Percentiles rank a stretch among this genome's conserved stretches.
These are phyloP conservation scores for Apotomis turbidana DNA, from an alignment of 2,888 invertebrate species.

Conservation along the genomic window DNA sequence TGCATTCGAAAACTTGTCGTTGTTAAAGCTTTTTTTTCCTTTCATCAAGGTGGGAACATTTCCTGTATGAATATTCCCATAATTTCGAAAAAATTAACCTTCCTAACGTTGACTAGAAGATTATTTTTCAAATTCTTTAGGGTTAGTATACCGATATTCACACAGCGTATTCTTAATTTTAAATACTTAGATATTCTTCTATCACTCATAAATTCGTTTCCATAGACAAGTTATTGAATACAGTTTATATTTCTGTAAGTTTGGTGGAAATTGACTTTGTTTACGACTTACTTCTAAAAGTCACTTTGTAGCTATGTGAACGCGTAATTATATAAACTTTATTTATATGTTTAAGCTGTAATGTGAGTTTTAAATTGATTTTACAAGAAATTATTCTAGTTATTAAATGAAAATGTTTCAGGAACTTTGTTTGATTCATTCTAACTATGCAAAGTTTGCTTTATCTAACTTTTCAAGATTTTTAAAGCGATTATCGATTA, in stretches of 20 bases:
- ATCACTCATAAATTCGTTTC: constrained; percentile 35
- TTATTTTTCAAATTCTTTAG: constrained; percentile 12
- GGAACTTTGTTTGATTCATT: constrained; percentile 35
- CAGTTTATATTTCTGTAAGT: constrained; percentile 48
- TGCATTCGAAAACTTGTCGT: constrained; percentile 47
- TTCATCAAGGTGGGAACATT: constrained; percentile 34
- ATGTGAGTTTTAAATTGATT: constrained; percentile 2
- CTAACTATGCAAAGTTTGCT: constrained; percentile 33
- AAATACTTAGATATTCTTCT: constrained; percentile 25
- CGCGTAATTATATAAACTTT: constrained; percentile 37
- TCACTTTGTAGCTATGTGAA: constrained; percentile 31
- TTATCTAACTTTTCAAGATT: constrained; percentile 6
- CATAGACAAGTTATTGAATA: constrained; percentile 47
- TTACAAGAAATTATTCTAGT: constrained; percentile 30
- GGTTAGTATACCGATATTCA: constrained; percentile 20
- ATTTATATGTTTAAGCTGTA: constrained; percentile 16
- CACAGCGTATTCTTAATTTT: constrained; percentile 24
- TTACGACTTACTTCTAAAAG: constrained; percentile 36
- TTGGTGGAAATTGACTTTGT: constrained; percentile 54
- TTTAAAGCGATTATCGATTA: constrained; percentile 35
- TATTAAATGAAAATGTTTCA: constrained; percentile 23
- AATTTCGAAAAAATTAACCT: constrained; percentile 8
- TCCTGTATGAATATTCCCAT: constrained; percentile 19
- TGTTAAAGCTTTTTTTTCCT: constrained; percentile 40
- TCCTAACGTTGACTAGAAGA: constrained; percentile 8